Percentiles rank a stretch among this genome's conserved stretches.
Evolutionary conservation across 2,797 vertebrate genomes (phyloP).

Genomic region (Anguilla megastoma): DNA sequence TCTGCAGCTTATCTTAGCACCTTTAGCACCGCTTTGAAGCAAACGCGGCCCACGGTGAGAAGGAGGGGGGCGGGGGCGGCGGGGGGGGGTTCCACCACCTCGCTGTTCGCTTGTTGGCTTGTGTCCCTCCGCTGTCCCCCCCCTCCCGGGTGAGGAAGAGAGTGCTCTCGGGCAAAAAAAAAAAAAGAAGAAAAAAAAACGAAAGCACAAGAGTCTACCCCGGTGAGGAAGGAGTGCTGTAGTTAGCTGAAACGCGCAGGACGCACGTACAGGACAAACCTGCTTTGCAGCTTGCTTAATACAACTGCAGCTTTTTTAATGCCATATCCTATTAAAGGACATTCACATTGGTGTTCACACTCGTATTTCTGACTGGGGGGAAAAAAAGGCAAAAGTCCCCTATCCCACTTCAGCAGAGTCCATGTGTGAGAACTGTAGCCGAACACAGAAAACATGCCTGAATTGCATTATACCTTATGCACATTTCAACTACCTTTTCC

Average conservation of each 20-base stretch:
- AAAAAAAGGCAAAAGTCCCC: background rate
- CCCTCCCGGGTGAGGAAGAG: too few relatives aligned
- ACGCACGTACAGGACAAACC: slow-evolving; percentile 26
- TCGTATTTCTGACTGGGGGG: background rate
- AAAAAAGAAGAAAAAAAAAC: background rate
- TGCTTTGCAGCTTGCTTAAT: slow-evolving; percentile 14
- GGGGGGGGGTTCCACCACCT: background rate
- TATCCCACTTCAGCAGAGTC: background rate
- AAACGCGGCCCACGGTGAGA: background rate
- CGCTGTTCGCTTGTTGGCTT: background rate
- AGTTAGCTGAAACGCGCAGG: slow-evolving; percentile 16
- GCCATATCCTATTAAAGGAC: background rate
- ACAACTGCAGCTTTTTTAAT: background rate
- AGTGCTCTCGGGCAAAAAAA: background rate
- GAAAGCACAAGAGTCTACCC: background rate
- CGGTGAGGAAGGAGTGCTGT: background rate
- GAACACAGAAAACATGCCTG: background rate
- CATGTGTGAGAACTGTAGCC: background rate
- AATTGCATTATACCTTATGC: background rate
- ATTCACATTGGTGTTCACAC: background rate
- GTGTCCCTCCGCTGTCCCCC: background rate
- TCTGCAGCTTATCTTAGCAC: slow-evolving; percentile 18
- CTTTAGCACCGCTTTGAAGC: background rate
- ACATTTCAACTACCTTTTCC: background rate
- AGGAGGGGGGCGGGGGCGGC: background rate